Conservation (phyloP, 2,797 vertebrate genomes). For the Macrochelys suwanniensis region DNA sequence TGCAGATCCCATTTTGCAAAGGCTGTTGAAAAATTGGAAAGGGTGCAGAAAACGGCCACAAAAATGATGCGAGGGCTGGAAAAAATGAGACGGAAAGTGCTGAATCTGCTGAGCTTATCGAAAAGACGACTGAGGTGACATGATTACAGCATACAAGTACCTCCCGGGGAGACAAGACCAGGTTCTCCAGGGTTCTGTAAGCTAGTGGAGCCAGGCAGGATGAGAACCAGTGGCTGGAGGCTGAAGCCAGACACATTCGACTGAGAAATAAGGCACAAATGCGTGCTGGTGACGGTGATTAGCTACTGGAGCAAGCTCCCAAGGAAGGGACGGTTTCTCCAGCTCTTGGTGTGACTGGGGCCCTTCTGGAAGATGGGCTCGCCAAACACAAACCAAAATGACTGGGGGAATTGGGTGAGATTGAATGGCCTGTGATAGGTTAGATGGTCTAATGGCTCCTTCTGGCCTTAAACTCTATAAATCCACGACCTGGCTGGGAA, state of each 20-base stretch:
- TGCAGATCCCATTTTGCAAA: not conserved
- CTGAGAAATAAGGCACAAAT: not conserved
- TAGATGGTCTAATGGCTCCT: rapidly evolving
- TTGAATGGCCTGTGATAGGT: not conserved
- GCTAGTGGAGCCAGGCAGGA: not conserved
- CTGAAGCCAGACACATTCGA: not conserved
- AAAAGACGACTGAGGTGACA: not conserved
- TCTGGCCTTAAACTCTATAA: not conserved
- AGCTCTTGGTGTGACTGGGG: too few species aligned
- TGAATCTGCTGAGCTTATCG: not conserved
- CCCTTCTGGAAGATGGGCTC: rapidly evolving
- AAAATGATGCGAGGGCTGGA: not conserved
- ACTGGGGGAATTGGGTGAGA: not conserved
- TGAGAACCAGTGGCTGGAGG: not conserved
- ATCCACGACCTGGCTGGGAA: not conserved
- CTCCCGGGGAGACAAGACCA: not conserved
- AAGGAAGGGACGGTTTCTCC: not conserved
- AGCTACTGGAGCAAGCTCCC: not conserved
- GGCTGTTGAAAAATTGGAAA: not conserved
- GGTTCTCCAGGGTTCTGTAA: not conserved
- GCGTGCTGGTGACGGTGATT: rapidly evolving
- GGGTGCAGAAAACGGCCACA: not conserved
- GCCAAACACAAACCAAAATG: not conserved
- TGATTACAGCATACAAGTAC: rapidly evolving
- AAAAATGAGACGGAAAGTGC: not conserved